Evolutionary conservation across 1,140 invertebrate species (phyloP).

Genomic region (Plodia interpunctella): DNA sequence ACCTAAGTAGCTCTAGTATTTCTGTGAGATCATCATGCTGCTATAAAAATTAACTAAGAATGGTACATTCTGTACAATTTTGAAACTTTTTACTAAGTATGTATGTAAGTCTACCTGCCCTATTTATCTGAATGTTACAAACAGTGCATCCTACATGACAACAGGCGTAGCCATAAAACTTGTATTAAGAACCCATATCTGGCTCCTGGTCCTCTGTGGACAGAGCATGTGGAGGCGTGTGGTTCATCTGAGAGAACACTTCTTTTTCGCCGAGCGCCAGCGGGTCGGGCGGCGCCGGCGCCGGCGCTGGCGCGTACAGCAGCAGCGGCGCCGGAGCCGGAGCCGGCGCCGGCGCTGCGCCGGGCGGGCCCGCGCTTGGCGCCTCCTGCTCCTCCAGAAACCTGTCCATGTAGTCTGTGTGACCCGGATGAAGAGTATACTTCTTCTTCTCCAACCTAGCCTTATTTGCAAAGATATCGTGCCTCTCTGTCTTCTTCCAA

Average conservation of each 20-base stretch:
- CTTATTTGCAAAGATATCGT: constrained; percentile 94
- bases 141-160: constrained; percentile 38
- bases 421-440: constrained; percentile 90
- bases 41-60: no score
- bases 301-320: constrained; percentile 62
- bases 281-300: constrained; percentile 66
- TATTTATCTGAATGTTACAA: constrained; percentile 18
- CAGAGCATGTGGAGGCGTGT: constrained; percentile 51
- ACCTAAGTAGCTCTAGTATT: no score
- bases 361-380: constrained; percentile 53
- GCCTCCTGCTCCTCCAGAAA: constrained; percentile 90
- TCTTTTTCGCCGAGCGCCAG: constrained; percentile 71
- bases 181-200: constrained; percentile 64
- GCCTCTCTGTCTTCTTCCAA: constrained; percentile 99
- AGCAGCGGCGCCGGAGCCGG: constrained; percentile 67
- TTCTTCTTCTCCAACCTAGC: constrained; percentile 91
- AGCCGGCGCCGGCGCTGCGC: constrained; percentile 56
- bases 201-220: constrained; percentile 60
- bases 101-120: not conserved
- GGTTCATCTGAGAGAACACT: constrained; percentile 69
- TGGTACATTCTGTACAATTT: no score
- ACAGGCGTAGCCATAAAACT: constrained; percentile 45
- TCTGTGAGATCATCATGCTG: no score
- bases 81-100: not conserved
- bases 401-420: constrained; percentile 91